Evolutionary conservation across 2,888 invertebrate species (phyloP), one percentile per base, ranked within the genome.

Genomic region (Pseudeuparius sepicola): DNA sequence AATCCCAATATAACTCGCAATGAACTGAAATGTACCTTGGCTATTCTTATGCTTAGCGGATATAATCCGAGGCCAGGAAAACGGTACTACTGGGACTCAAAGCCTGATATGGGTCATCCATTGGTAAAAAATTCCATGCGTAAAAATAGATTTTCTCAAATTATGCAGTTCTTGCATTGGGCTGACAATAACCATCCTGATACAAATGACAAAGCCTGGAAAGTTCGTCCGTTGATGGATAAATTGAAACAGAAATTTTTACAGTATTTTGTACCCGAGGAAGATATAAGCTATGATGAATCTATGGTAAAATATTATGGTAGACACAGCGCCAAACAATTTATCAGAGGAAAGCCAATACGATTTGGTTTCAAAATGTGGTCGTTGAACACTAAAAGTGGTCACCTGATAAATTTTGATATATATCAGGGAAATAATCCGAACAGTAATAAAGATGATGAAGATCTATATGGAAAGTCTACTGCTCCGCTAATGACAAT

Each of bases 321-420:
- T 1, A 14, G 38, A 4, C 44, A 46, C 23, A 25, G 37, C 4
- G 44, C 43, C 24, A 45, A 46, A 31, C 44, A 46, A 34, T 47
- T 36, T 25, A 46, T n/a, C n/a, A n/a, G n/a, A n/a, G n/a, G n/a
- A n/a, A n/a, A n/a, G n/a, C n/a, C n/a, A n/a, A n/a, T n/a, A 12
- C 32, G 47, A 13, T 49, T 49, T 39, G 48, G 49, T 2, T 55
- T 46, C 32, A 54, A 57, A 43, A 40, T 50, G 26, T 55, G 54
- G 53, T 46, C 42, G 29, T 20, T 53, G 12, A 53, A 51, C 40
- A 41, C 46, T 14, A 31, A 20, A 13, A 17, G 31, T 26, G 52
- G 50, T 4, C 53, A 54, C 39, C 36, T 55, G 9, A 39, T 53
- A 14, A 47, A 53, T 40, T 53, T 53, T 43, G 49, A 55, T 31